phyloP scores from a whole-genome alignment of 2,888 invertebrate species.

The Hydriomena furcata region DNA sequence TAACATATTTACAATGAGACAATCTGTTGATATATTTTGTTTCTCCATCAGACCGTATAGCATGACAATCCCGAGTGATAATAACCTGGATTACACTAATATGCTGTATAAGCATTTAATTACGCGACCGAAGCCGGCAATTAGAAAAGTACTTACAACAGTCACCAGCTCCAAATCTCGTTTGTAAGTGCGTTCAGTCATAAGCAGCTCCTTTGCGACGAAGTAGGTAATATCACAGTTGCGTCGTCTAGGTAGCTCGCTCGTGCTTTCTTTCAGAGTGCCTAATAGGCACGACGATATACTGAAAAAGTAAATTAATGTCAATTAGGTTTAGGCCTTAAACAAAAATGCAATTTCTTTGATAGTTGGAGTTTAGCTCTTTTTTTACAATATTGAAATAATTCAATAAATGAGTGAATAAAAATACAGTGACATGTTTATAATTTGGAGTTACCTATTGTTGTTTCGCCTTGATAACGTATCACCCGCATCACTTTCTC shows the following conservation, averaged over 20 bases:
- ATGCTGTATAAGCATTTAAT: too few relatives aligned
- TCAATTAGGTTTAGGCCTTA: too few relatives aligned
- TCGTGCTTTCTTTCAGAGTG: slow-evolving; percentile 48
- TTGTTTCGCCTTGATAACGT: slow-evolving; percentile 74
- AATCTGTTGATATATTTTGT: too few relatives aligned
- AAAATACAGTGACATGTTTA: too few relatives aligned
- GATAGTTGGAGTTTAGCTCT: too few relatives aligned
- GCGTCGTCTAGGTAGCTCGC: slow-evolving; percentile 53
- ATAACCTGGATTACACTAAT: too few relatives aligned
- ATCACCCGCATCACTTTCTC: slow-evolving; percentile 76
- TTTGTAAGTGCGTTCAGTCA: slow-evolving; percentile 98
- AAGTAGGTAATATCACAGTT: slow-evolving; percentile 84
- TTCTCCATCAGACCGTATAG: too few relatives aligned
- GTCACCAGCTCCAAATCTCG: slow-evolving; percentile 96
- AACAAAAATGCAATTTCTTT: too few relatives aligned
- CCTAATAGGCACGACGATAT: slow-evolving; percentile 61
- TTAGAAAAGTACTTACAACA: slow-evolving; percentile 83
- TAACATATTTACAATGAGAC: too few relatives aligned
- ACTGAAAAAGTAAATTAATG: slow-evolving; percentile 41
- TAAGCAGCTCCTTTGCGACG: slow-evolving; percentile 95
- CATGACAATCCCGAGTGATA: too few relatives aligned
- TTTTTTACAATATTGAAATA: too few relatives aligned
- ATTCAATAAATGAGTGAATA: too few relatives aligned
- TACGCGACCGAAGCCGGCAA: not conserved
- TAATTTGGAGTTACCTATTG: slow-evolving; percentile 63